Evolutionary conservation across 53 echinoderm and acorn worm species (phyloP).

Genomic region (Glandiceps talaboti): DNA sequence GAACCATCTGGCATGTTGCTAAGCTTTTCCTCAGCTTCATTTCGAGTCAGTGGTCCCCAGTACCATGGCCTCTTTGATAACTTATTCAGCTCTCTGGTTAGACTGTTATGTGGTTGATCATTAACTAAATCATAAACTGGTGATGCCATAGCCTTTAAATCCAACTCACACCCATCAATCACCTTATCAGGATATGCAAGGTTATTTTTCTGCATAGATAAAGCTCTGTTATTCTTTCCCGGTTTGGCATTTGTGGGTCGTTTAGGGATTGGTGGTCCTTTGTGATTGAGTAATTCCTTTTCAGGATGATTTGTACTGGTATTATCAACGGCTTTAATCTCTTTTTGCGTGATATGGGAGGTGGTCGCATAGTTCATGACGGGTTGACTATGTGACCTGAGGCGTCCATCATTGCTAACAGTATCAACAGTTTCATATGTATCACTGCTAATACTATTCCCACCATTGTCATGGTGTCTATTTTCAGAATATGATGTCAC

Average conservation of each 20-base stretch:
- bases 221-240: background rate
- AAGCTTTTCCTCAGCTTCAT: slow-evolving; percentile 77
- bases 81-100: slow-evolving; percentile 60
- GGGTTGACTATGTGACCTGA: background rate
- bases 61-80: slow-evolving; percentile 89
- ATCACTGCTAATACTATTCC: background rate
- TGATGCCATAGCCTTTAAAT: background rate
- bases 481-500: background rate
- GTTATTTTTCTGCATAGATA: background rate
- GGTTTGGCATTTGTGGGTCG: background rate
- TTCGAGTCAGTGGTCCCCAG: slow-evolving; percentile 89
- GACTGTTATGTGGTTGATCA: slow-evolving; percentile 5
- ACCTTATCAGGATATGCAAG: background rate
- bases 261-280: background rate
- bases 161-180: background rate
- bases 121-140: background rate
- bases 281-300: background rate
- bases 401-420: background rate
- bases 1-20: slow-evolving; percentile 48
- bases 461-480: background rate
- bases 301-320: background rate
- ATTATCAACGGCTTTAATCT: background rate
- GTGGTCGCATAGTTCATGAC: background rate
- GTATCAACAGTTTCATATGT: background rate
- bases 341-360: background rate